phyloP scores from a whole-genome alignment of 1,140 invertebrate genomes.

The Dendrolimus punctatus region DNA sequence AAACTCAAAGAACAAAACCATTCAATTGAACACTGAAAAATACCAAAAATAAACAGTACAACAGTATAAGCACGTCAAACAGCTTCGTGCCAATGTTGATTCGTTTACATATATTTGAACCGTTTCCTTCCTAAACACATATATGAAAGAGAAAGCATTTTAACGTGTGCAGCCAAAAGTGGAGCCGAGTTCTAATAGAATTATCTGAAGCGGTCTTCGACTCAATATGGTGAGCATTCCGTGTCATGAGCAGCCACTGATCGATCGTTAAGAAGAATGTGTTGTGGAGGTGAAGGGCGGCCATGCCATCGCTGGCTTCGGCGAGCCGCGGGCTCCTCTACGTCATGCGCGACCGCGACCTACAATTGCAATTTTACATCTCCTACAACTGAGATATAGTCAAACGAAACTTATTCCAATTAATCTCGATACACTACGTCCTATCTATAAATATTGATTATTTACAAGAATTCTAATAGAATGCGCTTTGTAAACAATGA shows the following conservation, averaged over 20 bases:
- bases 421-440: constrained; percentile 36
- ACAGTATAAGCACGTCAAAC: constrained; percentile 69
- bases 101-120: constrained; percentile 49
- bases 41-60: constrained; percentile 55
- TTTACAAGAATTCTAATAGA: constrained; percentile 68
- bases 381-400: constrained; percentile 20
- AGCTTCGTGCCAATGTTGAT: constrained; percentile 62
- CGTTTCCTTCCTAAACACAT: constrained; percentile 59
- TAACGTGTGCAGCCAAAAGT: constrained; percentile 69
- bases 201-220: constrained; percentile 60
- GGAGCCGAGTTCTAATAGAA: constrained; percentile 65
- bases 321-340: constrained; percentile 25
- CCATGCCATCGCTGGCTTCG: constrained; percentile 36
- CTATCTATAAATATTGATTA: constrained; percentile 39
- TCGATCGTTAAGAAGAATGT: constrained; percentile 38
- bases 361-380: constrained; percentile 20
- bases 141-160: constrained; percentile 67
- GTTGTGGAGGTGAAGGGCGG: constrained; percentile 29
- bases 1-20: constrained; percentile 46
- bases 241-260: constrained; percentile 65
- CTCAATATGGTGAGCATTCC: constrained; percentile 66
- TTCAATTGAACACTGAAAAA: constrained; percentile 57
- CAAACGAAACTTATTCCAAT: constrained; percentile 21
- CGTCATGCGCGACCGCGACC: constrained; percentile 43
- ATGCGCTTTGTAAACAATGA: constrained; percentile 64